Evolutionary conservation across 92 coral and sea anemone species (phyloP), one percentile per base, ranked within the genome.

Genomic region (Porites evermanni): DNA sequence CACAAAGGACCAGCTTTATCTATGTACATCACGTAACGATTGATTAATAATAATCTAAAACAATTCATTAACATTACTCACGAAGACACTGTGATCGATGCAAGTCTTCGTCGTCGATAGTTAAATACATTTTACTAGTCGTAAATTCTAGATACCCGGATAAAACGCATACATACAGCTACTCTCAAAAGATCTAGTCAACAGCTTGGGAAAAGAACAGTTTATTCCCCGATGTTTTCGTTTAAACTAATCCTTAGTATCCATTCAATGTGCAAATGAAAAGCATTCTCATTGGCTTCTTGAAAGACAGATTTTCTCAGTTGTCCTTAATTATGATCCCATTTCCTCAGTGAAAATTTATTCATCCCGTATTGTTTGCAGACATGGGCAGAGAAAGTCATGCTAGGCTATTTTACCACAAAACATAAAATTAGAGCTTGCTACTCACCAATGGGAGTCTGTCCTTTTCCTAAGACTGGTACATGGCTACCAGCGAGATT

Each of bases 361-460:
- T 80, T 80, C 75, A 70, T 64, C 86, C 58, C 47, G 38, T 53
- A 58, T 58, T 81, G 70, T 70, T 71, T 70, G 86, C 86, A 71
- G 71, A 81, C 86, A 81, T 26, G 66, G 38, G 29, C 20, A 14
- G 17, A 71, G 29, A 59, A 81, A 70, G 78, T 71, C 78, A 71
- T 81, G 78, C 70, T 79, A 38, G 44, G 58, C 78, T 70, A 56
- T 70, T 81, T 81, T 32, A 32, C 53, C 16, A 61, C 12, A 29
- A 56, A 70, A 73, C 53, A 29, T 58, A 38, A 59, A 19, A 12
- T 16, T 23, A 56, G 53, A 10, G 29, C 21, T 38, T 69, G 19
- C 11, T 4, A 74, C 87, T 73, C 74, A 83, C 87, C 80, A 18
- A 12, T 3, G 14, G 51, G 11, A 65, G 12, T 20, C 38, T 14